These are phyloP conservation scores for Hemaris fuciformis DNA, from an alignment of 2,888 invertebrate genomes.

Conservation along the genomic window DNA sequence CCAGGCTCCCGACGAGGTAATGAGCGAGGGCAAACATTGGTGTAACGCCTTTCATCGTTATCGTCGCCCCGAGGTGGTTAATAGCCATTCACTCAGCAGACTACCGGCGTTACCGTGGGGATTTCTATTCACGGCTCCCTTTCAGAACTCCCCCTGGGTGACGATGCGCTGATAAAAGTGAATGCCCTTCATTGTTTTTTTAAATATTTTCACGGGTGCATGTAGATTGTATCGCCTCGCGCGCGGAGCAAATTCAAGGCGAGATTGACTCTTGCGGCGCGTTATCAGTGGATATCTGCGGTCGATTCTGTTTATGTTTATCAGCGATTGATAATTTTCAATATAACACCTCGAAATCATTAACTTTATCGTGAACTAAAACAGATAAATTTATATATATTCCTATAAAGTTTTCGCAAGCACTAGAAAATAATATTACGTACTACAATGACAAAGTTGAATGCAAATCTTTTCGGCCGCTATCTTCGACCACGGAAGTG, in stretches of 20 bases:
- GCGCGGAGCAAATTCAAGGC: conserved; percentile 49
- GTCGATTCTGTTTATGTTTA: conserved; percentile 34
- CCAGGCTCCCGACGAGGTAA: conserved; percentile 72
- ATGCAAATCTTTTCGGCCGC: background rate
- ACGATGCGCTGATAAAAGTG: conserved; percentile 76
- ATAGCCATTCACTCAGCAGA: conserved; percentile 71
- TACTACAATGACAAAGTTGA: background rate
- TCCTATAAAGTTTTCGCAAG: background rate
- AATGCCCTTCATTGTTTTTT: conserved; percentile 72
- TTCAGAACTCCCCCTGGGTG: conserved; percentile 66
- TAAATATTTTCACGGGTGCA: conserved; percentile 66
- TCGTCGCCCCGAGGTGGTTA: conserved; percentile 76
- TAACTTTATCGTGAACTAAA: background rate
- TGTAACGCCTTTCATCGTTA: conserved; percentile 68
- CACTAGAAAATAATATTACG: background rate
- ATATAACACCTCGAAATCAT: background rate
- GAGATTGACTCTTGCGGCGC: conserved; percentile 50
- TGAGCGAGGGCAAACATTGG: conserved; percentile 61
- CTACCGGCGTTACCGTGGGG: conserved; percentile 60
- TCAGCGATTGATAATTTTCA: conserved; percentile 4
- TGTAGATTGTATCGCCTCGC: conserved; percentile 57
- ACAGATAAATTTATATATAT: background rate
- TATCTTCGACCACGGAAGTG: background rate
- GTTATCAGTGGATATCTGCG: conserved; percentile 51
- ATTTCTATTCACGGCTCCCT: conserved; percentile 63